Evolutionary conservation across 2,113 vertebrate species (phyloP).

Genomic region (Merops nubicus): DNA sequence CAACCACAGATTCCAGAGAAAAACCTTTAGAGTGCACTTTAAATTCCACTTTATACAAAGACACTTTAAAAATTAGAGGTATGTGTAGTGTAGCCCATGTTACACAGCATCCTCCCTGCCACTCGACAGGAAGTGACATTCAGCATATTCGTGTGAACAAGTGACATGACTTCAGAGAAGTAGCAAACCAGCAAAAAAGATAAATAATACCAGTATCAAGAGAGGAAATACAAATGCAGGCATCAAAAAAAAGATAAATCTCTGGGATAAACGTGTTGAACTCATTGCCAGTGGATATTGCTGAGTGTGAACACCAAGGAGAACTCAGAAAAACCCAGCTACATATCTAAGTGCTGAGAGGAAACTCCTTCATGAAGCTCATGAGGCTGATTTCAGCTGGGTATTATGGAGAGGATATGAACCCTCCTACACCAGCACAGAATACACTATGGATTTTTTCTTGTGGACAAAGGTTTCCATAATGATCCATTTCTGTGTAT

Average conservation of each 20-base stretch:
- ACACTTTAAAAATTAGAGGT: rapidly evolving
- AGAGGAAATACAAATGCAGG: not conserved
- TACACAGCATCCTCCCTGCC: not conserved
- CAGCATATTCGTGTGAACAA: not conserved
- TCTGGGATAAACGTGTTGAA: not conserved
- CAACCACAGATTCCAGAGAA: not conserved
- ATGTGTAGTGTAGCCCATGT: rapidly evolving
- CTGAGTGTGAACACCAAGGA: not conserved
- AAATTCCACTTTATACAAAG: not conserved
- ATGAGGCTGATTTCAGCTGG: not conserved
- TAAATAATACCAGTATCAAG: rapidly evolving
- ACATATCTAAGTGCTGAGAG: rapidly evolving
- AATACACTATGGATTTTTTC: not conserved
- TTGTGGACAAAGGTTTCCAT: not conserved
- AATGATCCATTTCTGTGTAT: not conserved
- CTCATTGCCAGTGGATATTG: not conserved
- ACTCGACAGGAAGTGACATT: not conserved
- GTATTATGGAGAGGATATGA: not conserved
- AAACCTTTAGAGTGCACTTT: not conserved
- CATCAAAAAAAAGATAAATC: not conserved
- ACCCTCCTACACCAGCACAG: not conserved
- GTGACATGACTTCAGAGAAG: not conserved
- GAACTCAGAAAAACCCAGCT: not conserved
- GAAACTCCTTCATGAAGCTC: not conserved
- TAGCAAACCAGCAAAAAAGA: not conserved